Evolutionary conservation across 1,140 invertebrate species (phyloP).

Genomic region (Drosophila erecta): DNA sequence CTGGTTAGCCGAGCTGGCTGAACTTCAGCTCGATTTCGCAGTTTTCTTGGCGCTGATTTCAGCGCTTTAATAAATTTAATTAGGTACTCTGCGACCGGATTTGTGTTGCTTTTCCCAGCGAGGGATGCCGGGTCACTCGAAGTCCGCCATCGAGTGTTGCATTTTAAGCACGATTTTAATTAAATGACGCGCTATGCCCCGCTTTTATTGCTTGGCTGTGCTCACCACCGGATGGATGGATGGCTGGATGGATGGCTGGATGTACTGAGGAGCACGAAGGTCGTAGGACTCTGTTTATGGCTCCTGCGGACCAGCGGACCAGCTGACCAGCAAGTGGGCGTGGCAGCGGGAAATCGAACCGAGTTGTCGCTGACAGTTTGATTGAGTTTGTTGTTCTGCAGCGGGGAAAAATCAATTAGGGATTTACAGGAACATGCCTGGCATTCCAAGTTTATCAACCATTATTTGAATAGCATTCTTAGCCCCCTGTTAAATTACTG

Average conservation of each 20-base stretch:
- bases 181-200: slow-evolving; percentile 59
- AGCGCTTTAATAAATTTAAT: slow-evolving; percentile 80
- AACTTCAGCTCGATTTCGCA: slow-evolving; percentile 68
- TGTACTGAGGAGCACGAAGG: too few species aligned
- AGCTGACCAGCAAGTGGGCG: slow-evolving; percentile 16
- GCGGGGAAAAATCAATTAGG: slow-evolving; percentile 1
- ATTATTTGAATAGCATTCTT: neutral
- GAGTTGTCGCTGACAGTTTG: slow-evolving; percentile 55
- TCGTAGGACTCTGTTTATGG: slow-evolving; percentile 22
- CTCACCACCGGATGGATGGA: neutral
- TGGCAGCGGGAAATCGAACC: slow-evolving; percentile 17
- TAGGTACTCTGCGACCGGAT: slow-evolving; percentile 28
- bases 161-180: slow-evolving; percentile 78
- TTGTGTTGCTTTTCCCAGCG: slow-evolving; percentile 22
- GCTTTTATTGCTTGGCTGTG: slow-evolving; percentile 39
- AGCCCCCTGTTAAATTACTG: too few species aligned
- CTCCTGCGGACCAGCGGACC: slow-evolving; percentile 1
- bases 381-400: slow-evolving; percentile 33
- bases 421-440: neutral
- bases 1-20: slow-evolving; percentile 7
- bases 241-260: neutral
- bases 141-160: slow-evolving; percentile 55
- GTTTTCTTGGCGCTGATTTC: slow-evolving; percentile 57
- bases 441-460: neutral
- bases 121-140: neutral